A percentile compares a stretch with the other conserved stretches of the same genome.
Evolutionary conservation across 2,888 invertebrate species (phyloP).

Genomic region (Xanthorhoe spadicearia): DNA sequence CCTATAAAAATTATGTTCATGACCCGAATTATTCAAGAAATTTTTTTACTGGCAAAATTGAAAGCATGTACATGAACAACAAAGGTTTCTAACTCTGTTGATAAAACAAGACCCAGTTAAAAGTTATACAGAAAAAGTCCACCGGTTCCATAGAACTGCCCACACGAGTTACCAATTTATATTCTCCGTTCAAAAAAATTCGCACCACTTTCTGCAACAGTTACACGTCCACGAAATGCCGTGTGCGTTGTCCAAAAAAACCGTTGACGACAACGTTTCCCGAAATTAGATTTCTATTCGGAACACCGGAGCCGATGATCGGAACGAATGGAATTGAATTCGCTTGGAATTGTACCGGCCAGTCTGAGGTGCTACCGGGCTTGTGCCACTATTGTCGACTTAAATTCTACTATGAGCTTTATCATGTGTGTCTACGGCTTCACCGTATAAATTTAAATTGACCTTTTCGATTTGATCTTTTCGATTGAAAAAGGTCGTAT

Average conservation of each 20-base stretch:
- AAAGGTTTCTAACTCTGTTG: background rate
- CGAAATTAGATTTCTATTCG: constrained; percentile 66
- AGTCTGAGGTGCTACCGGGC: constrained; percentile 29
- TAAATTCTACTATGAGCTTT: constrained; percentile 12
- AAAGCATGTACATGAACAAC: background rate
- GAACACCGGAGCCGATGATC: constrained; percentile 62
- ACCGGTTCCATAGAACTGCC: background rate
- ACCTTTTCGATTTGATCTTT: background rate
- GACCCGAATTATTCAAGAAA: too few species aligned
- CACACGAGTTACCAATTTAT: constrained; percentile 10
- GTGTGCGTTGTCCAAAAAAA: constrained; percentile 61
- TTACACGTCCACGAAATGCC: constrained; percentile 35
- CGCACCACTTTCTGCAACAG: constrained; percentile 22
- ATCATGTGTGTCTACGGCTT: background rate
- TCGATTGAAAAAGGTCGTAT: too few species aligned
- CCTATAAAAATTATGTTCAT: too few species aligned
- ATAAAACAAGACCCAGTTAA: background rate
- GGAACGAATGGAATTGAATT: constrained; percentile 67
- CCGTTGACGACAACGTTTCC: constrained; percentile 60
- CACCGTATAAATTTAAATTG: background rate
- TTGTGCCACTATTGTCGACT: constrained; percentile 3
- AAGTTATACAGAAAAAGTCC: background rate
- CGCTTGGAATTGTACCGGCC: constrained; percentile 52
- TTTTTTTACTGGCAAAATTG: background rate
- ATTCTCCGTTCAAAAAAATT: constrained; percentile 26